phyloP scores from a whole-genome alignment of 2,888 invertebrate genomes.

The Noctua janthe region DNA sequence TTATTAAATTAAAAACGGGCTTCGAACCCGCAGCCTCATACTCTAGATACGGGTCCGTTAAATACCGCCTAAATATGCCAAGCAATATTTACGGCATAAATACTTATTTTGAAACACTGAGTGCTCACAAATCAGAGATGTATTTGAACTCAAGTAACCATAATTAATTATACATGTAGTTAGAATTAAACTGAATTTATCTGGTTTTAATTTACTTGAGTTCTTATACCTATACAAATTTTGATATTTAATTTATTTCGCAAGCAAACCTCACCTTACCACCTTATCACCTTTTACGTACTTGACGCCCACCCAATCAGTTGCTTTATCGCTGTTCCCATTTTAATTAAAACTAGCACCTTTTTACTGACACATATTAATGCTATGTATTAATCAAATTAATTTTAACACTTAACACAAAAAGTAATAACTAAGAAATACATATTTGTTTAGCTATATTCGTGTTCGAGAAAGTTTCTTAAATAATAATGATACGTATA shows the following conservation, averaged over 20 bases:
- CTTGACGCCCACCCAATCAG: slow-evolving; percentile 34
- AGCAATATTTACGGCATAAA: slow-evolving; percentile 13
- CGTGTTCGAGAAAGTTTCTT: not conserved
- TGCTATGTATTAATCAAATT: slow-evolving; percentile 5
- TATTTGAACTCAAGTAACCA: slow-evolving; percentile 45
- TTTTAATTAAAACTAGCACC: slow-evolving; percentile 31
- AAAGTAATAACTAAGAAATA: not conserved
- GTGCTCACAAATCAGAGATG: slow-evolving; percentile 24
- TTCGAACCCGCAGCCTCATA: not conserved
- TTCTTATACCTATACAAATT: slow-evolving; percentile 30
- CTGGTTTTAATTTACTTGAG: slow-evolving; percentile 16
- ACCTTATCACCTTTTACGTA: slow-evolving; percentile 36
- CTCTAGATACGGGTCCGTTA: not conserved
- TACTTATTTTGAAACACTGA: slow-evolving; percentile 31
- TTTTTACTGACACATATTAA: slow-evolving; percentile 1
- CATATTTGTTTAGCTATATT: not conserved
- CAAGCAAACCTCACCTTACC: no score
- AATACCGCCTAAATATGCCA: slow-evolving; percentile 36
- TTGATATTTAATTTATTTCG: slow-evolving; percentile 24
- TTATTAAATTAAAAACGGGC: not conserved
- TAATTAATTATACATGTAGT: not conserved
- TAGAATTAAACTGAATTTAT: not conserved
- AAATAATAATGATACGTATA: not conserved
- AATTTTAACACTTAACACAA: not conserved
- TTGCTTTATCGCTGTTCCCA: slow-evolving; percentile 56